Percentiles rank a stretch among this genome's conserved stretches.
These are phyloP conservation scores for Phylloscopus trochiloides DNA, from an alignment of 2,113 vertebrate species.

Conservation along the genomic window DNA sequence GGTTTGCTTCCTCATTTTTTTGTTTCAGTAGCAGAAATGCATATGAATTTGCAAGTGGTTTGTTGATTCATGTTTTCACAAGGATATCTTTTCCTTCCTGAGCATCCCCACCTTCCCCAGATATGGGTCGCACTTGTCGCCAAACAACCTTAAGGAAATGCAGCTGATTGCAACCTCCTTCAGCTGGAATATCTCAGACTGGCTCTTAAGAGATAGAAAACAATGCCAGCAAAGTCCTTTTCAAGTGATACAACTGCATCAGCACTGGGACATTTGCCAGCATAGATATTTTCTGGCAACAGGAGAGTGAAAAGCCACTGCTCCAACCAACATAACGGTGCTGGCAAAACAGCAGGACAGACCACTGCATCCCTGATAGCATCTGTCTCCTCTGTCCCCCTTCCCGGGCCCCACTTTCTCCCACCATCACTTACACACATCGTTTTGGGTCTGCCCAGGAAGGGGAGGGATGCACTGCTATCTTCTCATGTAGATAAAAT, in stretches of 20 bases:
- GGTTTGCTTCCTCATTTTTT: background rate
- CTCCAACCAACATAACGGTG: background rate
- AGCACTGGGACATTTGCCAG: conserved; percentile 8
- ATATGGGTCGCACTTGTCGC: background rate
- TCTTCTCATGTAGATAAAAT: background rate
- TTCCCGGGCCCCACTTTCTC: background rate
- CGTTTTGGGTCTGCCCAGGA: background rate
- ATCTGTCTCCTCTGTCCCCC: background rate
- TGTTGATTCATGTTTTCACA: background rate
- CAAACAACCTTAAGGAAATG: background rate
- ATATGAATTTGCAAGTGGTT: background rate
- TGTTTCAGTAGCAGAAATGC: background rate
- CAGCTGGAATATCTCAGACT: background rate
- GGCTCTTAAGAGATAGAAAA: background rate
- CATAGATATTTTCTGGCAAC: background rate
- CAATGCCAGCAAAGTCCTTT: conserved; percentile 28
- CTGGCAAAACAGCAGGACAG: background rate
- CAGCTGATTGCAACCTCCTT: background rate
- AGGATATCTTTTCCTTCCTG: background rate
- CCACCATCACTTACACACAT: background rate
- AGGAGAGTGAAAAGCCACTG: conserved; percentile 13
- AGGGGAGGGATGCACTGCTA: background rate
- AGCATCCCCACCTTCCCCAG: background rate
- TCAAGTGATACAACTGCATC: background rate
- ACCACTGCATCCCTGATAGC: background rate